Evolutionary conservation across 2,113 vertebrate genomes (phyloP).

Genomic region (Origma solitaria): DNA sequence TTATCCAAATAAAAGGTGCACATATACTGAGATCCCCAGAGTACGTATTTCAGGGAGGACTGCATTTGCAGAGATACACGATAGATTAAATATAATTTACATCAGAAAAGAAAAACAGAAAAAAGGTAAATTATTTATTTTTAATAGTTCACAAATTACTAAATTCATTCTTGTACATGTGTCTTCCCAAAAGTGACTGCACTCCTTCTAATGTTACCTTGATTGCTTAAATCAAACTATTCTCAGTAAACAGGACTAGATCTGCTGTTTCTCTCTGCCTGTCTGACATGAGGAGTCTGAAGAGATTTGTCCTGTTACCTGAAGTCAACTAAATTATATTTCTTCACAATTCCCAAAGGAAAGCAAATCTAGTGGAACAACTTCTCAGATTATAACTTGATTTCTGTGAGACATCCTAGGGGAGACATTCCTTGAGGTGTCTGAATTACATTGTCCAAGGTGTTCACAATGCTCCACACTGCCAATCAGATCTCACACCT

Average conservation of each 20-base stretch:
- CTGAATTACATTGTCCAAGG: neutral
- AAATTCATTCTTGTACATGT: neutral
- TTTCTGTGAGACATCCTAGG: neutral
- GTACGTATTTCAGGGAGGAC: neutral
- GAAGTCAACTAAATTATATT: neutral
- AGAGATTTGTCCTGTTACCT: neutral
- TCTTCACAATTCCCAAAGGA: neutral
- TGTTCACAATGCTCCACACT: fast-evolving
- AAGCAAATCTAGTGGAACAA: neutral
- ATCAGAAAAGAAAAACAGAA: neutral
- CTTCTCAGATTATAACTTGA: neutral
- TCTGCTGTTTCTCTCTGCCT: neutral
- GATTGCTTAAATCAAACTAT: neutral
- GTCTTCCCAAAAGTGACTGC: neutral
- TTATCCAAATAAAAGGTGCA: neutral
- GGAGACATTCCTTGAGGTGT: neutral
- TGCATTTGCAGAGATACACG: neutral
- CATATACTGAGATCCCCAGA: neutral
- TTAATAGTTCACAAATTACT: neutral
- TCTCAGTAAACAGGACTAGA: neutral
- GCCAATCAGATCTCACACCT: neutral
- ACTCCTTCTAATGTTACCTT: neutral
- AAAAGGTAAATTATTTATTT: neutral
- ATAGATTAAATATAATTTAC: neutral
- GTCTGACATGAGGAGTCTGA: neutral